Conservation (phyloP, 1,140 invertebrate species). For the Hormaphis cornu region DNA sequence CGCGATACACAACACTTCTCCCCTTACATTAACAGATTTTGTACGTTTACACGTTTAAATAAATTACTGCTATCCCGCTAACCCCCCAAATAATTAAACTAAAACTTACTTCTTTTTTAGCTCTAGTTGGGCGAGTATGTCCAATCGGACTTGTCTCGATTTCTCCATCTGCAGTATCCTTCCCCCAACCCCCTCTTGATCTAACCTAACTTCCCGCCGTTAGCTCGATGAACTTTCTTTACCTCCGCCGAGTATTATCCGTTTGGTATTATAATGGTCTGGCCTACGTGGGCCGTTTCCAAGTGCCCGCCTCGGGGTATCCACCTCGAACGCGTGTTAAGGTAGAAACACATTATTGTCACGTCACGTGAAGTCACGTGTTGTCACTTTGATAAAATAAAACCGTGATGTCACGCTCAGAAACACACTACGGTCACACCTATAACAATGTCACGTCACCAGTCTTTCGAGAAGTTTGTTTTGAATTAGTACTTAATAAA, state of each 20-base stretch:
- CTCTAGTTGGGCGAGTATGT: too few species aligned
- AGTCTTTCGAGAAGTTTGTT: background rate
- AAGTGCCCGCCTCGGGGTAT: background rate
- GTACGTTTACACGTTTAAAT: too few species aligned
- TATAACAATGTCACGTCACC: background rate
- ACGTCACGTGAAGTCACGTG: background rate
- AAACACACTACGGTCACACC: background rate
- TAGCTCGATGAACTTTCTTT: background rate
- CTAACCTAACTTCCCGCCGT: background rate
- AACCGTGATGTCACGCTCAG: background rate
- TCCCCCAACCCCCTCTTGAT: background rate
- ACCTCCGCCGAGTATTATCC: background rate
- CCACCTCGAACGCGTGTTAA: background rate
- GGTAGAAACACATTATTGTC: background rate
- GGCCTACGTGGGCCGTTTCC: background rate
- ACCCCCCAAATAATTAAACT: too few species aligned
- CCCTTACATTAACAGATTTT: too few species aligned
- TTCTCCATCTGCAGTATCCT: background rate
- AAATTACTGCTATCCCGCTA: too few species aligned
- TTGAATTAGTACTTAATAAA: background rate
- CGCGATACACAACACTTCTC: too few species aligned
- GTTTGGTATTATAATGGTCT: background rate
- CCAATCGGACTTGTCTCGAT: too few species aligned
- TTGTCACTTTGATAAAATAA: background rate
- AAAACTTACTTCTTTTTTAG: too few species aligned